Evolutionary conservation across 2,888 invertebrate genomes (phyloP), one percentile per base, ranked within the genome.

Genomic region (Acleris laterana): DNA sequence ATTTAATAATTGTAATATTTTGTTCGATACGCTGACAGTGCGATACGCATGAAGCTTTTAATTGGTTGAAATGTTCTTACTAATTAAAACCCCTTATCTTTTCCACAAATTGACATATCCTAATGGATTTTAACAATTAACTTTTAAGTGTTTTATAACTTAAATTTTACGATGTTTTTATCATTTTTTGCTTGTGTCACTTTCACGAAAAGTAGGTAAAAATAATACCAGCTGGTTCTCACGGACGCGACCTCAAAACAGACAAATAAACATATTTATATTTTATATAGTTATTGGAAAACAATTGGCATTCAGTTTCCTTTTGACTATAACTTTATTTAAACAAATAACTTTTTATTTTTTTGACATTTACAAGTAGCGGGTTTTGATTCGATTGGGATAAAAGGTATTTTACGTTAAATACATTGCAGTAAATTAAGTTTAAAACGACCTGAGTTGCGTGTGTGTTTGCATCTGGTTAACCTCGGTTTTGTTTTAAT

Each of bases 101-200:
- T 53, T 50, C 44, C 60, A 56, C 17, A 65, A 64, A 61, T 50
- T 46, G 55, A 53, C 55, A 28, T 60, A 32, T 38, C 13, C 60
- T 55, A 65, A 65, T 61, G 17, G 65, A 49, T 61, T 65, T 65
- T 51, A 51, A 65, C 65, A 61, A 56, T 65, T 65, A 65, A 65
- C 55, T 32, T 61, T 61, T 16, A 60, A 28, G 42, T 46, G 65
- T 25, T 57, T 57, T 46, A 46, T 46, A 46, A 22, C 20, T 20
- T 56, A 1, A 16, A 56, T 44, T 22, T 44, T 44, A 42, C 17
- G 42, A 57, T 16, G 16, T 32, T 46, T 16, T 22, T 44, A 19
- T 9, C 22, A 17, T 57, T 7, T 1, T 42, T 44, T 17, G 22
- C 7, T 51, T 49, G 17, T 49, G 20, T 61, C 22, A 55, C 65